Conservation (phyloP, 2,113 vertebrate genomes). For the Daboia siamensis region DNA sequence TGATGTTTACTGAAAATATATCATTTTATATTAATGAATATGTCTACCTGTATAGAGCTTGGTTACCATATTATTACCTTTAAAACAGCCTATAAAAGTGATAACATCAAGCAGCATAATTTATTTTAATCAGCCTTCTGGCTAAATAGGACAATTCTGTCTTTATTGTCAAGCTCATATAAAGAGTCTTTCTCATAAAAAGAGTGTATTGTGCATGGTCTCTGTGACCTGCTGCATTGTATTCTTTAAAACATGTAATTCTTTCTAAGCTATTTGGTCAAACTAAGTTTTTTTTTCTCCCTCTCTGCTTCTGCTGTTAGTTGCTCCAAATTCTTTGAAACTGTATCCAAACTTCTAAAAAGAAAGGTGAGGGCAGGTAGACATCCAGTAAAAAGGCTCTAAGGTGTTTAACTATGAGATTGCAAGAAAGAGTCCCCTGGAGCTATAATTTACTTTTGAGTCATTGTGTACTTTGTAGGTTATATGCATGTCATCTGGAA, state of each 20-base stretch:
- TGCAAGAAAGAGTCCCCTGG: not conserved
- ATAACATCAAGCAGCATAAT: slow-evolving; percentile 21
- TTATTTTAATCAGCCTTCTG: slow-evolving; percentile 39
- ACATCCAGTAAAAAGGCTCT: not conserved
- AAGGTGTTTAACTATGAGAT: not conserved
- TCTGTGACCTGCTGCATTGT: not conserved
- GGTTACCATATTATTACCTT: slow-evolving; percentile 33
- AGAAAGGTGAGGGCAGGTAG: not conserved
- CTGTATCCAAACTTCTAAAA: not conserved
- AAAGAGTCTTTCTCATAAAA: slow-evolving; percentile 5
- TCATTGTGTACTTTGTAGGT: not conserved
- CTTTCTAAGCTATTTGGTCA: not conserved
- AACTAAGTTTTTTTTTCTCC: fast-evolving
- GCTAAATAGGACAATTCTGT: slow-evolving; percentile 21
- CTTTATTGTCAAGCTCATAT: slow-evolving; percentile 6
- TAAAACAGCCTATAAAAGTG: slow-evolving; percentile 30
- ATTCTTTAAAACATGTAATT: not conserved
- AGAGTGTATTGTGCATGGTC: not conserved
- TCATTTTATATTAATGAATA: slow-evolving; percentile 60
- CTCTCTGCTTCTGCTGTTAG: not conserved
- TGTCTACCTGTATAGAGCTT: slow-evolving; percentile 43
- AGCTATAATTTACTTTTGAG: not conserved
- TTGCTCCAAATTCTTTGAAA: not conserved
- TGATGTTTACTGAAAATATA: slow-evolving; percentile 60
- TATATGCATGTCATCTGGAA: not conserved